Evolutionary conservation across 2,888 invertebrate genomes (phyloP), one percentile per base, ranked within the genome.

Genomic region (Thymelicus acteon): DNA sequence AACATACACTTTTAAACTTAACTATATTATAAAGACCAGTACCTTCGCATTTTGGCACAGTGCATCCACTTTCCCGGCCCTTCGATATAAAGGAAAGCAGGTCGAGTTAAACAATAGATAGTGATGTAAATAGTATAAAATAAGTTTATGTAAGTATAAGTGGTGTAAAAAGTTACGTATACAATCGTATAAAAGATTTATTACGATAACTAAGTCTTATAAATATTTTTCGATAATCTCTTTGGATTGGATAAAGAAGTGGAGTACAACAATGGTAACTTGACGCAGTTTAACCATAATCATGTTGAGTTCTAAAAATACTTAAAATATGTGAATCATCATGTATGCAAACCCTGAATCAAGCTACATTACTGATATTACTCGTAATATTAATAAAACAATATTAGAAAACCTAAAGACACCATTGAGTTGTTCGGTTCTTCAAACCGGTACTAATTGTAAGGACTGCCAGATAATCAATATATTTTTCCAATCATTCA

Each of bases 41-140:
- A 69, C 72, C 79, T 78, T 77, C 75, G 72, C 75, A 72, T 77
- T 83, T 86, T 86, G 88, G 88, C 89, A 89, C 85, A 78, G 68
- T 76, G 77, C 89, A 79, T 91, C 89, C 84, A 85, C 85, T 82
- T 81, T 82, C 88, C 87, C 82, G 80, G 84, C 82, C 84, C 81
- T 74, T 89, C 86, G 87, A 83, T 72, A 73, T 52, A 77, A 79
- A 86, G 87, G 83, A 80, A 75, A 83, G 85, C 81, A 87, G 91
- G 92, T 92, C 91, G 91, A 73, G 60, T 60, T 58, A 63, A 39
- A 63, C 39, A 64, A 47, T 69, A 69, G 60, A 64, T 60, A 65
- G 70, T 65, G 64, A 79, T 72, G 75, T 76, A 76, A 77, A 65
- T 70, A 57, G 31, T 69, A 67, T 75, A 77, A 75, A 75, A 49